These are phyloP conservation scores for Scolopax bukidnonensis DNA, from an alignment of 2,797 vertebrate genomes.

Conservation along the genomic window DNA sequence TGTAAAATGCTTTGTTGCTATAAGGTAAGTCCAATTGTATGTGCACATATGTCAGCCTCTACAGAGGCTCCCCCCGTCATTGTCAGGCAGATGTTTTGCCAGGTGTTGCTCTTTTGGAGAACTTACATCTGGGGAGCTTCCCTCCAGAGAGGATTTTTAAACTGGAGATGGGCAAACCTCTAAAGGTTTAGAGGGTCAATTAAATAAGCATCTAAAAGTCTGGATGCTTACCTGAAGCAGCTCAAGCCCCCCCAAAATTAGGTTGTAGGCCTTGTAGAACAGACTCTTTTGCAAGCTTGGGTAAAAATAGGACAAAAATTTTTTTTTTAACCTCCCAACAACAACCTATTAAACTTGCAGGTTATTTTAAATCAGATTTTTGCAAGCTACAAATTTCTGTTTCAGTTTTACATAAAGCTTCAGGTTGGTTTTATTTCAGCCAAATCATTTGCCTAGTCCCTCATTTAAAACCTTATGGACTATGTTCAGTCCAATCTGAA, in stretches of 20 bases:
- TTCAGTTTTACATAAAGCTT: not conserved
- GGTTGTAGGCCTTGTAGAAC: not conserved
- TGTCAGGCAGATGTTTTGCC: slow-evolving; percentile 62
- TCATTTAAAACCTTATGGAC: not conserved
- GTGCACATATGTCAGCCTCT: slow-evolving; percentile 44
- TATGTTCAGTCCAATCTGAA: not conserved
- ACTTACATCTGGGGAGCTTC: slow-evolving; percentile 13
- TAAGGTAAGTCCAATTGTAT: not conserved
- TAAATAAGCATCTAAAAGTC: not conserved
- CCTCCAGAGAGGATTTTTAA: slow-evolving; percentile 22
- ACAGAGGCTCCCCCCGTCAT: slow-evolving; percentile 32
- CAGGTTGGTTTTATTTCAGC: not conserved
- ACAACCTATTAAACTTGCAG: not conserved
- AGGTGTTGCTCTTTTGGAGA: slow-evolving; percentile 57
- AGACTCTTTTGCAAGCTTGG: not conserved
- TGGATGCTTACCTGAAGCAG: not conserved
- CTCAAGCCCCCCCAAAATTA: not conserved
- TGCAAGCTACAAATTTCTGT: not conserved
- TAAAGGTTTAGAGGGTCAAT: not conserved
- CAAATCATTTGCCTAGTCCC: not conserved
- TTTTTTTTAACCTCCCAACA: not conserved
- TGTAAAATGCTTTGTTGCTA: slow-evolving; percentile 19
- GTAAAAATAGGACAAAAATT: not conserved
- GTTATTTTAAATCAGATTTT: not conserved
- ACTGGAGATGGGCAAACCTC: slow-evolving; percentile 42